A percentile compares a stretch with the other conserved stretches of the same genome.
Conservation (phyloP, 2,888 invertebrate species). For the Chymomyza procnemis region DNA sequence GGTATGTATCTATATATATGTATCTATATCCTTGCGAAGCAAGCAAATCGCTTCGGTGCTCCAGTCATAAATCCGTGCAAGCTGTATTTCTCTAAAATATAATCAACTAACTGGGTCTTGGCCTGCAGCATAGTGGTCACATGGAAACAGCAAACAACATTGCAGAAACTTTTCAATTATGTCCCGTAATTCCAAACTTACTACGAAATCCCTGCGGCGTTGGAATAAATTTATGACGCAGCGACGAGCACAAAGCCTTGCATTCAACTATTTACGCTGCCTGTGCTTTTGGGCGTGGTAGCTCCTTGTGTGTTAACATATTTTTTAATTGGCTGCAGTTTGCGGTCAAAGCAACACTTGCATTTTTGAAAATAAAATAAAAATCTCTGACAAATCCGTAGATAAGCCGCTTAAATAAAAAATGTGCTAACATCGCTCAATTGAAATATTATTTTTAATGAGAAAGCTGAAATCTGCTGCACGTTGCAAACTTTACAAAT, state of each 20-base stretch:
- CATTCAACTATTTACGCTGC: conserved; percentile 13
- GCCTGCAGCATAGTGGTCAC: background rate
- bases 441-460: no score
- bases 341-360: background rate
- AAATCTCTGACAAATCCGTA: no score
- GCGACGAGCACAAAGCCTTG: conserved; percentile 16
- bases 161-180: conserved; percentile 57
- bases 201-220: conserved; percentile 52
- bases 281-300: background rate
- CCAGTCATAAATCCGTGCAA: conserved; percentile 5
- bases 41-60: background rate
- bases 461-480: background rate
- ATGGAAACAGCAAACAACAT: conserved; percentile 31
- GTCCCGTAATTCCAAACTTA: conserved; percentile 57
- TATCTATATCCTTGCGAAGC: no score
- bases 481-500: background rate
- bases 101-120: background rate
- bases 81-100: background rate
- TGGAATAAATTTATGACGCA: conserved; percentile 57
- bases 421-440: background rate
- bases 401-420: background rate
- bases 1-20: no score
- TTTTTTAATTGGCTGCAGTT: conserved; percentile 53
- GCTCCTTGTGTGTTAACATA: conserved; percentile 33
- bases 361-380: background rate